A percentile compares a stretch with the other conserved stretches of the same genome.
These are phyloP conservation scores for Intellagama lesueurii DNA, from an alignment of 2,797 vertebrate species.

Conservation along the genomic window DNA sequence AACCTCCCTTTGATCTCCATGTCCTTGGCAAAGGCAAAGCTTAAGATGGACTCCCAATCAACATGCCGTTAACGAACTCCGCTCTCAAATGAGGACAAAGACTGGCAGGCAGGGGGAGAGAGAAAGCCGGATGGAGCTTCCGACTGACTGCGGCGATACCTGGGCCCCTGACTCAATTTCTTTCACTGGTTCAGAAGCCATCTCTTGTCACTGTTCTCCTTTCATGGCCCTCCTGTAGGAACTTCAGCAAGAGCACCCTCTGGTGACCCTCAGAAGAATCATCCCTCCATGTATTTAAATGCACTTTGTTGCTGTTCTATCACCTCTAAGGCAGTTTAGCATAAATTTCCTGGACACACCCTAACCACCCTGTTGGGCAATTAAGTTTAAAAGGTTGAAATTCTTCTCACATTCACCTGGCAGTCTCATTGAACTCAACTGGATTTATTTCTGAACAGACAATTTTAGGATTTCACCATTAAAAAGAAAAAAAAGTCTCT, in stretches of 20 bases:
- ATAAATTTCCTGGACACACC: too few relatives aligned
- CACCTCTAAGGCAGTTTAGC: not conserved
- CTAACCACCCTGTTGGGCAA: not conserved
- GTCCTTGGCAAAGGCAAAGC: slow-evolving; percentile 24
- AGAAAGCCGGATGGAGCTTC: not conserved
- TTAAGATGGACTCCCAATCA: not conserved
- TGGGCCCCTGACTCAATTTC: not conserved
- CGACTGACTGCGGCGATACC: not conserved
- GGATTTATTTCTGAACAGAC: not conserved
- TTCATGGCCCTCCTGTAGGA: not conserved
- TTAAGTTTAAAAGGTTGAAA: not conserved
- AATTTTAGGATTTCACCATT: not conserved
- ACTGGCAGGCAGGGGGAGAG: not conserved
- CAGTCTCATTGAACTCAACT: not conserved
- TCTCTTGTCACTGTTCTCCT: not conserved
- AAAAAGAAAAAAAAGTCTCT: not conserved
- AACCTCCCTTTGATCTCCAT: not conserved
- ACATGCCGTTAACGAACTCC: not conserved
- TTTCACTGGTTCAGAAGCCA: not conserved
- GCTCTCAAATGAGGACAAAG: not conserved
- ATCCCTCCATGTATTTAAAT: not conserved
- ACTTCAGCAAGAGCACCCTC: not conserved
- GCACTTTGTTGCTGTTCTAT: not conserved
- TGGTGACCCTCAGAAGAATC: not conserved
- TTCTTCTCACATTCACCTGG: not conserved